Base-by-base conservation (phyloP, 2,797 vertebrate species). In the Pterois miles region DNA sequence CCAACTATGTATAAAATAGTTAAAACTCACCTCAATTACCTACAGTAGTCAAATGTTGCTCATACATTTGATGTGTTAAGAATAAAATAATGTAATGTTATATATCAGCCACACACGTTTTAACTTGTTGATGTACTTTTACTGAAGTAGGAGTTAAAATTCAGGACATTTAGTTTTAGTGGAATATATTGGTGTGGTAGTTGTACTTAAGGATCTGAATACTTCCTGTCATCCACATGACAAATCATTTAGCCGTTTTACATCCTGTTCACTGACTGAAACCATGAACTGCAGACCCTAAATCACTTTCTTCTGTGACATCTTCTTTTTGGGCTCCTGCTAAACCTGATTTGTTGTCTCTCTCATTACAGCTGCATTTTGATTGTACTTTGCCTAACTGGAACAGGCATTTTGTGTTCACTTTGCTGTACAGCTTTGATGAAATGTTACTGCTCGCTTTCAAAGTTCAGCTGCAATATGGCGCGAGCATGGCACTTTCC, bases 391-490 rank as follows among this genome's bases (percentile, higher is more conserved):
- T 81, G 48, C 70, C 65, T 63, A 74, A 76, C 67, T 54, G 68
- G 56, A 76, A 75, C 11, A 65, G 68, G 54, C 69, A 40, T 72
- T 71, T 25, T 48, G 59, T 36, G 22, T 69, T 76, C 29, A 65
- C 40, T 71, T 80, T 54, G 60, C 57, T 31, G 65, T 34, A 6
- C 65, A 71, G 60, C 48, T 65, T 36, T 68, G 59, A 76, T 78
- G 16, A 82, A 79, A 54, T 52, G 54, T 89, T 80, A 81, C 81
- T 85, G 74, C 73, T 77, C 59, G 20, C 63, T 77, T 31, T 27
- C 14, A 66, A 29, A 58, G 38, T 72, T 74, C 52, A 64, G 76
- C 54, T 43, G 58, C 63, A 33, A 72, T 65, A 34, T 59, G 40
- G 50, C 16, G 5, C n/a, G 16, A 11, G 22, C 63, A 65, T 33